Base-by-base conservation (phyloP, 2,888 invertebrate species). In the Shargacucullia verbasci region DNA sequence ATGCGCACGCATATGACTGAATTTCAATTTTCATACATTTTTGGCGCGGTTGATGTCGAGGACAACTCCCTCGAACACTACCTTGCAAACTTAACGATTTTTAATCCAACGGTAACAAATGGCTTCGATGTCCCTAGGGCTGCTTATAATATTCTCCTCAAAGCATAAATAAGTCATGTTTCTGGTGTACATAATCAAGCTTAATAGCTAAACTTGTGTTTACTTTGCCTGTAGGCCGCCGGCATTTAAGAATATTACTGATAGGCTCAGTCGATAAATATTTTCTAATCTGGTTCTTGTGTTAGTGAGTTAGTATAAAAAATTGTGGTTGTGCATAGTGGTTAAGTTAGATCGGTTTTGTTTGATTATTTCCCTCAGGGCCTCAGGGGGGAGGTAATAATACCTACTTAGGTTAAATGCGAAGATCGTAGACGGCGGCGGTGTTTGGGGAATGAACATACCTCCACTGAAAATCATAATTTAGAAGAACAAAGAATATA, bases 121-220 rank as follows among this genome's bases (percentile, higher is more conserved):
- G 12, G 25, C 41, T 10, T 34, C 20, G 8, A 49, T 72, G 48
- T 72, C 69, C 66, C 27, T 14, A 9, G 69, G 73, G 61, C 43
- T 29, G 25, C 44, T 72, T 67, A 49, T 47, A 68, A 59, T 45
- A 52, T 59, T 68, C 56, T 55, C 13, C 31, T 43, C 29, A 6
- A 8, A 67, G 45, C 45, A 72, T 67, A 73, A 73, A 67, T 73
- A 73, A 73, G 61, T 59, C 73, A 53, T 57, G 48, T 27, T 12
- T 13, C 35, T 40, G 3, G 27, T 38, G 61, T 68, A 39, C 73
- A 73, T 67, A 67, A 67, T 67, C 68, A 73, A 60, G 53, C 34
- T 46, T 45, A 67, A 67, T 67, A 48, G 67, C 40, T 47, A 49
- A 68, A 43, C 31, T 45, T 15, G 15, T 67, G 52, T 67, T 67